Conservation (phyloP, 2,888 invertebrate genomes). For the Sericinus montela region DNA sequence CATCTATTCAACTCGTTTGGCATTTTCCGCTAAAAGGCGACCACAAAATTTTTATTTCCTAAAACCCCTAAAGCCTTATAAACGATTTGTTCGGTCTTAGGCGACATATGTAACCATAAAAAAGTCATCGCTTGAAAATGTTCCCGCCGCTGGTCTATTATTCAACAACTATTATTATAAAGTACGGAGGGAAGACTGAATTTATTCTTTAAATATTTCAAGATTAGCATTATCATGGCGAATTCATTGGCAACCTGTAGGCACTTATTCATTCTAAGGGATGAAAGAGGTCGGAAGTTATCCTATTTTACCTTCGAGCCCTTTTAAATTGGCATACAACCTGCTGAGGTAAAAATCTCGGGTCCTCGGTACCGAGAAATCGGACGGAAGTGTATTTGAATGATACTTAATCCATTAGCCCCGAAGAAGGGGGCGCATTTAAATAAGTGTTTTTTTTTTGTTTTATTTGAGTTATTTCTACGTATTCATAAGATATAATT, state of each 20-base stretch:
- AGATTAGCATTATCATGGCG: conserved; percentile 3
- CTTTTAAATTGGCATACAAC: conserved; percentile 14
- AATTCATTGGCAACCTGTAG: conserved; percentile 10
- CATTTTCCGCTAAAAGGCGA: too few relatives aligned
- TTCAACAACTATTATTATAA: background rate
- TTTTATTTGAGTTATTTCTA: too few relatives aligned
- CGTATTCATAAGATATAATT: too few relatives aligned
- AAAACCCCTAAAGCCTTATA: too few relatives aligned
- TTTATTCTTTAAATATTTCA: background rate
- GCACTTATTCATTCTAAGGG: conserved; percentile 7
- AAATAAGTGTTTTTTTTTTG: background rate
- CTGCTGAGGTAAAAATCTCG: conserved; percentile 5
- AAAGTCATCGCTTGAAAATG: too few relatives aligned
- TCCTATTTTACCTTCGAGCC: conserved; percentile 1
- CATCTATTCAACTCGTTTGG: too few relatives aligned
- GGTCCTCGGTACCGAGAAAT: conserved; percentile 2
- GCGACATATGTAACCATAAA: too few relatives aligned
- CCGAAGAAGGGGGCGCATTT: background rate
- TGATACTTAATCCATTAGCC: conserved; percentile 10
- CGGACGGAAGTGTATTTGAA: conserved; percentile 7
- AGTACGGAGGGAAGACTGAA: background rate
- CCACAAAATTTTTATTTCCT: too few relatives aligned
- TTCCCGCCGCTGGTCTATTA: too few relatives aligned
- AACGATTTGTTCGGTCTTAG: too few relatives aligned
- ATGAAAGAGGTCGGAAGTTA: conserved; percentile 11